Evolutionary conservation across 2,797 vertebrate genomes (phyloP).

Genomic region (Pygocentrus nattereri): DNA sequence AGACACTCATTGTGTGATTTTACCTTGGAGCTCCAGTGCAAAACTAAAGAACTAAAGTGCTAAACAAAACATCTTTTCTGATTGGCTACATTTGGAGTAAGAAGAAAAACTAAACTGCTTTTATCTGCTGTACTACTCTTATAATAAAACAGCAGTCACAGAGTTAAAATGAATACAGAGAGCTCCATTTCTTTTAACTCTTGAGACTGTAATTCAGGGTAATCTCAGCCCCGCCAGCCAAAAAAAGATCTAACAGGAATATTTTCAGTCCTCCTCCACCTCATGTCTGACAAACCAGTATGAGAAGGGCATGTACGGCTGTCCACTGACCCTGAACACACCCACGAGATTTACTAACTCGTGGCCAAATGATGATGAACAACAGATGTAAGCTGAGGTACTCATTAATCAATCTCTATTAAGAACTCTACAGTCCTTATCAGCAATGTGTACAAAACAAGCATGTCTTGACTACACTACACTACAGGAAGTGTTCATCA

Average conservation of each 20-base stretch:
- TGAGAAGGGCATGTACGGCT: conserved; percentile 11
- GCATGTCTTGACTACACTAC: background rate
- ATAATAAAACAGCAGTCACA: too few species aligned
- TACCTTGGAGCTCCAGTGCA: too few species aligned
- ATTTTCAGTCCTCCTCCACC: background rate
- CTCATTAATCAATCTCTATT: conserved; percentile 1
- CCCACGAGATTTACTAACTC: background rate
- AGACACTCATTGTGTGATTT: too few species aligned
- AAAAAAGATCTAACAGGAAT: conserved; percentile 12
- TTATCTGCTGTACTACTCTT: too few species aligned
- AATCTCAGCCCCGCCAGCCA: background rate
- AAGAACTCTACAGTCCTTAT: background rate
- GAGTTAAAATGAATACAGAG: too few species aligned
- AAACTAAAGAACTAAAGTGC: too few species aligned
- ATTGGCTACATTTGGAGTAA: too few species aligned
- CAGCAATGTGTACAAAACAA: background rate
- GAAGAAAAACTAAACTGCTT: too few species aligned
- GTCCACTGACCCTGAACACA: conserved; percentile 14
- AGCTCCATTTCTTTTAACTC: too few species aligned
- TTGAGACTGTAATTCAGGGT: too few species aligned
- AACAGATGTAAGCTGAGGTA: background rate
- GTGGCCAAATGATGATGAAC: background rate
- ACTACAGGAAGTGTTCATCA: background rate
- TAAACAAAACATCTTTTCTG: too few species aligned
- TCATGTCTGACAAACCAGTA: conserved; percentile 3